phyloP scores from a whole-genome alignment of 2,888 invertebrate species.

The Agriotes lineatus region DNA sequence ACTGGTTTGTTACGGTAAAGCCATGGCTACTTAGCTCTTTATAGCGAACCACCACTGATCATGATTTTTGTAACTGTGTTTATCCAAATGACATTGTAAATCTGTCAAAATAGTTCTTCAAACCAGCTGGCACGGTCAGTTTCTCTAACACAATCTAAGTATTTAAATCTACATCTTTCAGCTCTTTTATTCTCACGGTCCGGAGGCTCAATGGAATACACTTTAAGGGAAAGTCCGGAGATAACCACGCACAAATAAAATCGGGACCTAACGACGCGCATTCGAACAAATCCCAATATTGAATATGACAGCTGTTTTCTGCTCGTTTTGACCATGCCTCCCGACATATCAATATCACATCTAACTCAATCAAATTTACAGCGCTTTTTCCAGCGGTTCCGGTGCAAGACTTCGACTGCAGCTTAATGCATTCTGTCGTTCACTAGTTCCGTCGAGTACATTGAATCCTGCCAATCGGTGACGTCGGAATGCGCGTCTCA shows the following conservation, averaged over 20 bases:
- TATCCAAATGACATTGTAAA: too few relatives aligned
- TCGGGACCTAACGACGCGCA: slow-evolving; percentile 6
- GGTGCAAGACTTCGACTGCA: neutral
- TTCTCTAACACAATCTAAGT: too few relatives aligned
- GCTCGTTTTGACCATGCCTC: slow-evolving; percentile 20
- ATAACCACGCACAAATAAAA: slow-evolving; percentile 7
- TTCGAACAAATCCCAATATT: slow-evolving; percentile 14
- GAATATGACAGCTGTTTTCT: slow-evolving; percentile 23
- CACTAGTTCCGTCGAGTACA: neutral
- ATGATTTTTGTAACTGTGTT: too few relatives aligned
- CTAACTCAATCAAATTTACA: slow-evolving; percentile 9
- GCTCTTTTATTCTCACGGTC: too few relatives aligned
- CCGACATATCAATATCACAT: slow-evolving; percentile 17
- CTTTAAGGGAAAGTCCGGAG: neutral
- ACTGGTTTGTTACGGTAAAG: too few relatives aligned
- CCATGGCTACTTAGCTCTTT: too few relatives aligned
- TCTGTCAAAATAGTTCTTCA: too few relatives aligned
- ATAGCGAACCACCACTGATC: too few relatives aligned
- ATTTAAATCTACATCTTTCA: too few relatives aligned
- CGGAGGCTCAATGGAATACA: too few relatives aligned
- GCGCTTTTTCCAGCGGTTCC: neutral
- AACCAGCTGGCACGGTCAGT: too few relatives aligned
- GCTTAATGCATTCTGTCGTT: neutral
- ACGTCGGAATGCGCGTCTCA: slow-evolving; percentile 16
- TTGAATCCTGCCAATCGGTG: neutral